These are phyloP conservation scores for Puffinus mauretanicus DNA, from an alignment of 2,113 vertebrate species.

Conservation along the genomic window DNA sequence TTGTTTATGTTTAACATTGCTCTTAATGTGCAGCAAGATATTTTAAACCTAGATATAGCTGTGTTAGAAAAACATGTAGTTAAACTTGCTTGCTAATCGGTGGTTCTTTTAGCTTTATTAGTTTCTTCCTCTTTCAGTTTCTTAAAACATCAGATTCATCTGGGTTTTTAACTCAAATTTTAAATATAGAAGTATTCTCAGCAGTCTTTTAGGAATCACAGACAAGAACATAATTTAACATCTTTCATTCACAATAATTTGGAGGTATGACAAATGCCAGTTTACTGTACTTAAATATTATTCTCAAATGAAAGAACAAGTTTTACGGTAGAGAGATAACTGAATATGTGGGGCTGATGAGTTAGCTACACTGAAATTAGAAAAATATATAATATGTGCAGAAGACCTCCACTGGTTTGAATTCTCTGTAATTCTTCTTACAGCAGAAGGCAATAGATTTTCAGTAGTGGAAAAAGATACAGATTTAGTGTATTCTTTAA, in stretches of 20 bases:
- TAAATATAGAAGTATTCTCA: neutral
- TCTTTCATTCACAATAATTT: neutral
- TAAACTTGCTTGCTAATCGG: neutral
- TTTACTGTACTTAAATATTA: neutral
- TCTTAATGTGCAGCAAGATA: neutral
- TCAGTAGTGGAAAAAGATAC: neutral
- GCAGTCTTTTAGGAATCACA: neutral
- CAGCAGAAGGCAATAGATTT: neutral
- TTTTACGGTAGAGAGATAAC: neutral
- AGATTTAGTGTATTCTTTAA: neutral
- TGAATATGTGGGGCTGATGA: neutral
- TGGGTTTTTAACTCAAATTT: neutral
- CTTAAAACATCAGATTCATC: neutral
- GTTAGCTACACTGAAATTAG: conserved; percentile 12
- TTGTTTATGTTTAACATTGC: neutral
- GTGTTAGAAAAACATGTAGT: neutral
- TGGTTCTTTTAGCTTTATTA: neutral
- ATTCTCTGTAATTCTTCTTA: neutral
- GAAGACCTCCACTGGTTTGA: neutral
- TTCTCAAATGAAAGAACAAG: neutral
- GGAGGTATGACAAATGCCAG: neutral
- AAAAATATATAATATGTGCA: neutral
- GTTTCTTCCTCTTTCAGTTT: neutral
- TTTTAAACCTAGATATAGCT: neutral
- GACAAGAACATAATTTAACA: neutral